A percentile compares a stretch with the other conserved stretches of the same genome.
phyloP scores from a whole-genome alignment of 2,888 invertebrate genomes.

The Adineta ricciae region DNA sequence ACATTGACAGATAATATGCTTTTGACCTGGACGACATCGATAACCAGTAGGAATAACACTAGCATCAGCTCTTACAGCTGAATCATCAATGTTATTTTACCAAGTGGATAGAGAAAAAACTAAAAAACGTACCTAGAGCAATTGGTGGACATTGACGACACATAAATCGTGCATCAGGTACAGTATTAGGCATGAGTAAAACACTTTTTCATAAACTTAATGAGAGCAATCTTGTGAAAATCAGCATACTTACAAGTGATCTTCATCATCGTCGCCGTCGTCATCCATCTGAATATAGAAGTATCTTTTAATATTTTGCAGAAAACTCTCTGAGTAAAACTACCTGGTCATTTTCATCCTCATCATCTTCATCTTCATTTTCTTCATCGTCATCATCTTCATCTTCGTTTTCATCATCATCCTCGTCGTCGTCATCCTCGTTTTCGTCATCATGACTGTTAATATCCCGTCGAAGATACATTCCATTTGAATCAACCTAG shows the following conservation, averaged over 20 bases:
- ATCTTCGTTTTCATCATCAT: neutral
- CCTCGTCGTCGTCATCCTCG: neutral
- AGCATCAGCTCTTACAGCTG: neutral
- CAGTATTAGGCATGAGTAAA: neutral
- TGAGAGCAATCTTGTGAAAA: neutral
- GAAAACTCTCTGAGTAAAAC: neutral
- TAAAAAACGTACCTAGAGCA: neutral
- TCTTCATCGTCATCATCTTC: neutral
- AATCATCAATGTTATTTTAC: neutral
- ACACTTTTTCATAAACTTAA: neutral
- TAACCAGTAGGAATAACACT: slow-evolving; percentile 30
- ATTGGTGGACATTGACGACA: neutral
- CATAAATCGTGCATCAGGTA: neutral
- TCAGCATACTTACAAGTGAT: neutral
- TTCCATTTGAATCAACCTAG: slow-evolving; percentile 35
- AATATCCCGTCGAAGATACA: slow-evolving; percentile 36
- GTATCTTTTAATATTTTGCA: neutral
- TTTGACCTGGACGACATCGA: slow-evolving; percentile 40
- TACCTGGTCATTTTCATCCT: neutral
- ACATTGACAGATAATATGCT: slow-evolving; percentile 46
- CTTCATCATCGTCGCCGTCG: neutral
- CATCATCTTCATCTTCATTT: neutral
- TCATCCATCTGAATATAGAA: neutral
- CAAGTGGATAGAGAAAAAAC: neutral
- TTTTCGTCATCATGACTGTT: neutral